Evolutionary conservation across 2,113 vertebrate species (phyloP), one percentile per base, ranked within the genome.

Genomic region (Prochilodus magdalenae): DNA sequence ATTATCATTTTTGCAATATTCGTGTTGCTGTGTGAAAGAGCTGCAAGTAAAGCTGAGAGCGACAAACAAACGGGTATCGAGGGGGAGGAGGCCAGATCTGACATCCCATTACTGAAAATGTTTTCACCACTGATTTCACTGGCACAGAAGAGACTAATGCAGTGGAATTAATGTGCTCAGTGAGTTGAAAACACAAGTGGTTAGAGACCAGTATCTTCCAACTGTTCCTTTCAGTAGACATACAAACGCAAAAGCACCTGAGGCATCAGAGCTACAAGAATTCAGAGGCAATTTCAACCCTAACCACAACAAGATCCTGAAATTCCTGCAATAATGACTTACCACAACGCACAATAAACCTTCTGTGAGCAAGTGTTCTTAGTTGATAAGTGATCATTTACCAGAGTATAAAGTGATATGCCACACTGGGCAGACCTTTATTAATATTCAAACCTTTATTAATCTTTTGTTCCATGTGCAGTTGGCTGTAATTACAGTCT

Each of bases 171-270:
- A 70, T 44, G 29, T 33, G 76, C 36, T 53, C 76, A 36, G 20
- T 36, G 63, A n/a, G 7, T 36, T 57, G 22, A 24, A 40, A 75
- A 36, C 33, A 40, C 6, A 60, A 60, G 57, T 4, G n/a, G 10
- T 60, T 60, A 60, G 57, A 60, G 57, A 60, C 57, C 57, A 60
- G 44, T 73, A 60, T 62, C 36, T 63, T 60, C 75, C 30, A 26
- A 36, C 30, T 26, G 40, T 49, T 63, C 24, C 10, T 26, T 33
- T 74, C 76, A 30, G 18, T 44, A 75, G 83, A 78, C 69, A 87
- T 73, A 63, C 14, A 14, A 0, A 27, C 33, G 29, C 13, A 29
- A 36, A 36, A 4, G 36, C 40, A 44, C 11, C 49, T 51, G 49
- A 75, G 26, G 36, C 27, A 20, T 73, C 27, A 16, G 16, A 57